These are phyloP conservation scores for Lepidurus apus DNA, from an alignment of 1,140 invertebrate species.

Conservation along the genomic window DNA sequence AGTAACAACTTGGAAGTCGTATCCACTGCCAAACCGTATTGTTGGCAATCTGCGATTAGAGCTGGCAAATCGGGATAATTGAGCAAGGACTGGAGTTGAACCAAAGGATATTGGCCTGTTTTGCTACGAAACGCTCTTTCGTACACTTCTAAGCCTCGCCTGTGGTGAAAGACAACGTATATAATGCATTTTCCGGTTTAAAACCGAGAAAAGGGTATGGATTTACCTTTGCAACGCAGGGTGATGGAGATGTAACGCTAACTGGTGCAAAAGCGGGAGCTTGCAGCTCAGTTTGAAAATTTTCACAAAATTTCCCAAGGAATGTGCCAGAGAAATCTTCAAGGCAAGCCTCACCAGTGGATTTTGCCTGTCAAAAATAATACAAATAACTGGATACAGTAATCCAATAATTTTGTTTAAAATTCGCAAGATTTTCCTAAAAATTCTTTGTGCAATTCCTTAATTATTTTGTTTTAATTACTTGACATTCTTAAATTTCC, in stretches of 20 bases:
- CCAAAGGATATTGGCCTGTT: conserved; percentile 26
- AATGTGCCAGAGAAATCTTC: not conserved
- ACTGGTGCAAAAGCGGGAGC: not conserved
- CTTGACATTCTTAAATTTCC: too few species aligned
- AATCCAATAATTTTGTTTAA: not conserved
- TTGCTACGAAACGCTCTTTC: conserved; percentile 24
- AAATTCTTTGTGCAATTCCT: too few species aligned
- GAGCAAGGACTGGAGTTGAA: not conserved
- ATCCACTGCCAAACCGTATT: conserved; percentile 27
- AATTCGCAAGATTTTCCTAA: not conserved
- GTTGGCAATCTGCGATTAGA: conserved; percentile 10
- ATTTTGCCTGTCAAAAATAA: not conserved
- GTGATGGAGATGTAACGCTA: not conserved
- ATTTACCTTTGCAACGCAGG: not conserved
- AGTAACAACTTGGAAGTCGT: not conserved
- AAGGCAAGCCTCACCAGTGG: not conserved
- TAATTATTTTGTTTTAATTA: not conserved
- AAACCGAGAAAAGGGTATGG: not conserved
- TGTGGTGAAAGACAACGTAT: not conserved
- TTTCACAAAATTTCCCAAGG: not conserved
- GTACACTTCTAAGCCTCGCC: conserved; percentile 22
- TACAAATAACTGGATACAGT: not conserved
- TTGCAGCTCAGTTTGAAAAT: not conserved
- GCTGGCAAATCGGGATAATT: not conserved
- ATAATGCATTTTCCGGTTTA: not conserved